Conservation (phyloP, 2,113 vertebrate genomes). For the Climacteris rufus region DNA sequence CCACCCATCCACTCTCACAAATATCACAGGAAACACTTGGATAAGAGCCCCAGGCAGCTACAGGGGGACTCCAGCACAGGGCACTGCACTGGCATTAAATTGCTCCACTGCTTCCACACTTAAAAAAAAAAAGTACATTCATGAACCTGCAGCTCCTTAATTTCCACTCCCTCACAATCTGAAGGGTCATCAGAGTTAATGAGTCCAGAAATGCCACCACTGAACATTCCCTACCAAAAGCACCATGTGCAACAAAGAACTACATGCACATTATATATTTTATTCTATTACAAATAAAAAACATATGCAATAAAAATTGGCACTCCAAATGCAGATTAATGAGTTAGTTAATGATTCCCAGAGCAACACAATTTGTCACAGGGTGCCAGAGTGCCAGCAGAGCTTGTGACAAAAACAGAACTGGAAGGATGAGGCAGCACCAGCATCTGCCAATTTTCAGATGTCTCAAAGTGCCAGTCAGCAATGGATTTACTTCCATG, state of each 20-base stretch:
- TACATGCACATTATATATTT: fast-evolving
- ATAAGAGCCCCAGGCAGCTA: not conserved
- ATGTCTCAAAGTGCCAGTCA: not conserved
- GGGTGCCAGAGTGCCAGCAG: not conserved
- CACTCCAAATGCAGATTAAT: not conserved
- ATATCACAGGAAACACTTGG: not conserved
- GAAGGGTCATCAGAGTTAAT: not conserved
- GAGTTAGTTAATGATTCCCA: not conserved
- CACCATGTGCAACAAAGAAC: not conserved
- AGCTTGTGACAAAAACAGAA: not conserved
- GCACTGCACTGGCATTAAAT: not conserved
- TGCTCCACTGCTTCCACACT: not conserved
- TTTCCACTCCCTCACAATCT: not conserved
- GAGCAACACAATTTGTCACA: not conserved
- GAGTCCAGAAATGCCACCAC: not conserved
- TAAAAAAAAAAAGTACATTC: too few relatives aligned
- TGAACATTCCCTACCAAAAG: not conserved
- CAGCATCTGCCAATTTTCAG: not conserved
- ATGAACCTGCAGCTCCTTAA: not conserved
- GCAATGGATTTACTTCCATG: not conserved
- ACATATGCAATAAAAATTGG: not conserved
- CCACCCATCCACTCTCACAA: not conserved
- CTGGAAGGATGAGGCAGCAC: not conserved
- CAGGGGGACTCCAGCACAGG: too few relatives aligned
- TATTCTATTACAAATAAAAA: not conserved